A percentile compares a stretch with the other conserved stretches of the same genome.
These are phyloP conservation scores for Alcedo quadribrachys DNA, from an alignment of 2,797 vertebrate genomes.

Conservation along the genomic window DNA sequence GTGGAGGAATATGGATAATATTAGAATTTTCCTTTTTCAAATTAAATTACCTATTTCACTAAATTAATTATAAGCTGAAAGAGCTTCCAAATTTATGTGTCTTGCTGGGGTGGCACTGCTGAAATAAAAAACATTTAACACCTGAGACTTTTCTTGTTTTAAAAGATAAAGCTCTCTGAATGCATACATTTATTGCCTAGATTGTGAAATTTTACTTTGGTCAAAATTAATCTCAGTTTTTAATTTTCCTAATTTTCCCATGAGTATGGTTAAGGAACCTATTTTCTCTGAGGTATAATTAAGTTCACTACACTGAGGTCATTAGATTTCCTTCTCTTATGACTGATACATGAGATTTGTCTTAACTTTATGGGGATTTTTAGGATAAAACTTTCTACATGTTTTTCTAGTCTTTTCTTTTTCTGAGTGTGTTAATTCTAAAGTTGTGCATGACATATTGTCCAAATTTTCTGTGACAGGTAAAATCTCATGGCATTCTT, in stretches of 20 bases:
- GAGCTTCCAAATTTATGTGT: neutral
- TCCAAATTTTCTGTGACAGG: neutral
- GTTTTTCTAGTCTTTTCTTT: neutral
- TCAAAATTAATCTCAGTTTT: neutral
- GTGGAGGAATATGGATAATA: neutral
- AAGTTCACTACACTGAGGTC: neutral
- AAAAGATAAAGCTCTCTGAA: neutral
- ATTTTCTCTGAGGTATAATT: neutral
- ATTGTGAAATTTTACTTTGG: neutral
- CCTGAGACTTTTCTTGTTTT: neutral
- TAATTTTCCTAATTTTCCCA: neutral
- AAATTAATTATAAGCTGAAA: neutral
- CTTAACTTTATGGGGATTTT: neutral
- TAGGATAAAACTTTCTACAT: neutral
- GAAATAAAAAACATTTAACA: neutral
- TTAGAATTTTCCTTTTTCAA: neutral
- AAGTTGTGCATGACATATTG: neutral
- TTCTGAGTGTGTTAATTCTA: neutral
- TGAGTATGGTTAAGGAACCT: neutral
- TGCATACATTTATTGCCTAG: neutral
- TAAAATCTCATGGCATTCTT: neutral
- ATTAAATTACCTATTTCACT: neutral
- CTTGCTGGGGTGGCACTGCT: neutral
- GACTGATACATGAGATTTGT: neutral
- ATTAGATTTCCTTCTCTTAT: neutral